A percentile compares a stretch with the other conserved stretches of the same genome.
These are phyloP conservation scores for Martes martes DNA, from an alignment of 2,113 vertebrate species.

Conservation along the genomic window DNA sequence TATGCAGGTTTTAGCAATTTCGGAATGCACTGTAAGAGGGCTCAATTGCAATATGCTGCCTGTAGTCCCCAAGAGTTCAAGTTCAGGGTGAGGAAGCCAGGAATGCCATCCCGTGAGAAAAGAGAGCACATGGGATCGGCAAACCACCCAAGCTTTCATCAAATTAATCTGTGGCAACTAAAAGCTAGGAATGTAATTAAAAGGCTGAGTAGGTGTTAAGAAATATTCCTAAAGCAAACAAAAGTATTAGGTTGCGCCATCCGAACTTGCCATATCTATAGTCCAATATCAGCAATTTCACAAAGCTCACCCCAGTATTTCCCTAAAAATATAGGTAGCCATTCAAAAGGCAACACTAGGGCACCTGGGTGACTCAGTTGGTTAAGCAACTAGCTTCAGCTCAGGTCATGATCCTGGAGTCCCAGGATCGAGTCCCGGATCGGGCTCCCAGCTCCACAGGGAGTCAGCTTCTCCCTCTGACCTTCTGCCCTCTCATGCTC, in stretches of 20 bases:
- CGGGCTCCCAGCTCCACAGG: not conserved
- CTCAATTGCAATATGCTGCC: not conserved
- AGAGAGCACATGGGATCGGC: not conserved
- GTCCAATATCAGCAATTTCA: not conserved
- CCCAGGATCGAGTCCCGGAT: not conserved
- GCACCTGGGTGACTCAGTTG: no score
- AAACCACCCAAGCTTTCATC: not conserved
- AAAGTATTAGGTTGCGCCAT: not conserved
- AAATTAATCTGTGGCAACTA: not conserved
- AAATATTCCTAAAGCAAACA: slow-evolving; percentile 42
- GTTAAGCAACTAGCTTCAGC: not conserved
- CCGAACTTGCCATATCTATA: not conserved
- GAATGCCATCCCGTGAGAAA: slow-evolving; percentile 2
- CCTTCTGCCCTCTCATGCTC: no score
- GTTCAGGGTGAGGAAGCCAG: not conserved
- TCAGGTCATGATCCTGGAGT: not conserved
- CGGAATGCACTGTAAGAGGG: not conserved
- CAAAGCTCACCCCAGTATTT: not conserved
- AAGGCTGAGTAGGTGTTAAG: not conserved
- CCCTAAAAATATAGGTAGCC: not conserved
- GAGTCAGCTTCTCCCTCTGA: not conserved
- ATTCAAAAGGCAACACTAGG: not conserved
- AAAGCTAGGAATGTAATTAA: slow-evolving; percentile 8
- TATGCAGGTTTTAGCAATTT: not conserved
- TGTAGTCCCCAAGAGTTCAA: not conserved